Base-by-base conservation (phyloP, 2,113 vertebrate species). In the Syngnathoides biaculeatus region DNA sequence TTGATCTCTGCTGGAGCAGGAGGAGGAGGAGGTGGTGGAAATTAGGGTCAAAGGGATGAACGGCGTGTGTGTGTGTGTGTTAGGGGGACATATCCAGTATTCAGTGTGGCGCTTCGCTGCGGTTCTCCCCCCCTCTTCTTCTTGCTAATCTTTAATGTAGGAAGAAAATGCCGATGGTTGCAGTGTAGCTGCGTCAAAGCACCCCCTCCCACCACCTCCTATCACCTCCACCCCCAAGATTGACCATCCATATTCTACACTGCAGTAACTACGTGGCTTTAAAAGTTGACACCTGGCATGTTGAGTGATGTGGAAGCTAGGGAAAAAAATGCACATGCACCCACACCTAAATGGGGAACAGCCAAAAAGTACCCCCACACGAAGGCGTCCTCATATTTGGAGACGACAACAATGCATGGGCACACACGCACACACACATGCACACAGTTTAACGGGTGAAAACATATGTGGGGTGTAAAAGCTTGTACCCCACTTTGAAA, bases 161-260 rank as follows among this genome's bases (percentile, higher is more conserved):
- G 70, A 67, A 80, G 81, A 81, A 88, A 86, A 84, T 83, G 78
- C 84, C 81, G 82, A 82, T 87, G 87, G 87, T 85, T 91, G 88
- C 89, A 91, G 90, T 84, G 79, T 83, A 83, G 88, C 89, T 91
- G 89, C 89, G 86, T 89, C 89, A 91, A 87, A 86, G 71, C 79
- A 84, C 77, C 78, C 77, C 67, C 71, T 52, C 27, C 11, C 13
- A 11, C 30, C 45, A 48, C 17, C 45, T 48, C 19, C 45, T 48
- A 48, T 19, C 19, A 2, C 12, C 53, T 13, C 22, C 53, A 48
- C 45, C 67, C n/a, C n/a, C n/a, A n/a, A n/a, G n/a, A n/a, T n/a
- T n/a, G n/a, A n/a, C n/a, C n/a, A n/a, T n/a, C n/a, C n/a, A n/a
- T n/a, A n/a, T n/a, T n/a, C n/a, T n/a, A n/a, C n/a, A n/a, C n/a